Conservation (phyloP, 2,113 vertebrate species). For the Pituophis catenifer region DNA sequence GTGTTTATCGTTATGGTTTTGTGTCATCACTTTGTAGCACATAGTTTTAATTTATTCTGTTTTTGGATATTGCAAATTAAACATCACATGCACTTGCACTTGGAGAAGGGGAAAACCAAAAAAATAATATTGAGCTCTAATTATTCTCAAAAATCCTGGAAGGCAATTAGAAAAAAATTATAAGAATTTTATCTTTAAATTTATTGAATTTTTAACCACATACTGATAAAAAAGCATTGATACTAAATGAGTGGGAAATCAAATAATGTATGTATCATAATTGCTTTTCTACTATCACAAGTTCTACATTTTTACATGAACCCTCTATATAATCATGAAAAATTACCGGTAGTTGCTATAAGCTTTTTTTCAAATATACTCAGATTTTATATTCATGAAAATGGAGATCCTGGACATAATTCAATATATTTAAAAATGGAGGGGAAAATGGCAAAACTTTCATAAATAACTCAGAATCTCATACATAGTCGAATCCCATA, state of each 20-base stretch:
- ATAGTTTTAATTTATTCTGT: constrained; percentile 19
- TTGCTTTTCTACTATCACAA: constrained; percentile 46
- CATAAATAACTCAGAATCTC: neutral
- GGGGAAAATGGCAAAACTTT: neutral
- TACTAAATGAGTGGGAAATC: constrained; percentile 17
- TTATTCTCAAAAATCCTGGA: constrained; percentile 17
- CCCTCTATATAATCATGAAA: too few species aligned
- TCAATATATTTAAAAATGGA: constrained; percentile 28
- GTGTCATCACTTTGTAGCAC: constrained; percentile 5
- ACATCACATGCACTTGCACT: constrained; percentile 27
- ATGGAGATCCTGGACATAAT: neutral
- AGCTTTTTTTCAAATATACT: neutral
- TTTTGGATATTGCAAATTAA: constrained; percentile 31
- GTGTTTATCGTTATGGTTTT: neutral
- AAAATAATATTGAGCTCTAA: neutral
- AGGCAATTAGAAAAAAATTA: neutral
- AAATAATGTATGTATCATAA: constrained; percentile 23
- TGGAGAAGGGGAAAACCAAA: neutral
- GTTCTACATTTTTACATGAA: neutral
- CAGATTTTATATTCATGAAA: neutral
- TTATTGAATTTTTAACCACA: constrained; percentile 23
- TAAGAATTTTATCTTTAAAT: constrained; percentile 25
- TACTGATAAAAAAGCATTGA: neutral
- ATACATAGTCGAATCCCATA: neutral
- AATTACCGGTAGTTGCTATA: neutral